These are phyloP conservation scores for Cyphomyrus discorhynchus DNA, from an alignment of 2,113 vertebrate species.

Conservation along the genomic window DNA sequence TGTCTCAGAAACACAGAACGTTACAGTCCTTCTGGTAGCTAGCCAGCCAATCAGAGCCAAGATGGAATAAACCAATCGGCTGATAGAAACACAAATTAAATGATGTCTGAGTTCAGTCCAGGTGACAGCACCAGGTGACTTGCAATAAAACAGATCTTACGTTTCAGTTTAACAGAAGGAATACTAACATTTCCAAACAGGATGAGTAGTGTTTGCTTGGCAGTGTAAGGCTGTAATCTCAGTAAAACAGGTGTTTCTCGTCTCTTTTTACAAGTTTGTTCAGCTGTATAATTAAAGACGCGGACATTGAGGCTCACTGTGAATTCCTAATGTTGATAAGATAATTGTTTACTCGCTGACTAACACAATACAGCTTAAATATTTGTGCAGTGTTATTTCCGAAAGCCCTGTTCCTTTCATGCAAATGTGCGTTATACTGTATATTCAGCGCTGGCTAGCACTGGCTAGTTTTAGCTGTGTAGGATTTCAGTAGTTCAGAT, in stretches of 20 bases:
- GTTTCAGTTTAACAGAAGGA: not conserved
- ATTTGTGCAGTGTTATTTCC: not conserved
- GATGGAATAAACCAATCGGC: conserved; percentile 1
- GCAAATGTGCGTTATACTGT: not conserved
- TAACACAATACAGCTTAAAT: conserved; percentile 1
- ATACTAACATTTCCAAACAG: not conserved
- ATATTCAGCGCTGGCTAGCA: not conserved
- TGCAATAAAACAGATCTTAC: not conserved
- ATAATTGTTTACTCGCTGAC: conserved; percentile 11
- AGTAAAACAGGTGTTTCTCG: not conserved
- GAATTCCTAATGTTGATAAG: not conserved
- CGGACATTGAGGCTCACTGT: not conserved
- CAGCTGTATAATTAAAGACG: conserved; percentile 10
- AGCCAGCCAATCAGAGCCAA: not conserved
- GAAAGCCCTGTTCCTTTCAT: not conserved
- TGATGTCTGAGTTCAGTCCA: not conserved
- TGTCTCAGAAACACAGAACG: not conserved
- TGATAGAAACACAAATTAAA: not conserved
- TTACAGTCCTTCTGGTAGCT: not conserved
- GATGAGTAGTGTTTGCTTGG: not conserved
- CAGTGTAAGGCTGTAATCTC: not conserved
- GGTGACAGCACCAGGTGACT: not conserved
- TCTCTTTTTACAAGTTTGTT: not conserved
- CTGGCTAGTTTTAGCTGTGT: not conserved
- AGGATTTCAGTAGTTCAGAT: not conserved